Base-by-base conservation (phyloP, 2,888 invertebrate genomes). In the Galerucella nymphaeae region DNA sequence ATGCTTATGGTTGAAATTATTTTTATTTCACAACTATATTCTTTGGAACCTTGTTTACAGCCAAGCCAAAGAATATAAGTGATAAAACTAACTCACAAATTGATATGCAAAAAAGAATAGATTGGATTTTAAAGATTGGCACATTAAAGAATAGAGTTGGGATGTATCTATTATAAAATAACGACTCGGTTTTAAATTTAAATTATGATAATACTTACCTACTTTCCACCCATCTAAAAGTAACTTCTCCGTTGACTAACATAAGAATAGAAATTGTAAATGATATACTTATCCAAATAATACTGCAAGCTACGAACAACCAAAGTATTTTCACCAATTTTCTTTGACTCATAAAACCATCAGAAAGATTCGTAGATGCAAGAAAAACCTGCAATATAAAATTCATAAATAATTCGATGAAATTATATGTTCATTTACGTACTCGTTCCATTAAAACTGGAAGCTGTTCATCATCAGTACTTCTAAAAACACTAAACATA, bases 371-470 rank as follows among this genome's bases (percentile, higher is more conserved):
- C 0, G 93, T 91, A 0, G 94, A 93, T 73, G 93, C 87, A 48
- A 95, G 87, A 83, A 95, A 95, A 0, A 93, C 91, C 91, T 92
- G 79, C 81, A 85, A 81, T 72, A 30, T n/a, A n/a, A n/a, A n/a
- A 30, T 71, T 75, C n/a, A 61, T 55, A 11, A 50, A 55, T n/a
- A n/a, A 63, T 58, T 20, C 2, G 14, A 42, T 45, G 18, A 23
- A 64, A 13, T 42, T 42, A 64, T 3, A 2, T 18, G 8, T 66
- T 45, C 5, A 48, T n/a, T 30, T 20, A 53, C 88, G 87, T 82
- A 93, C 94, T 80, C 94, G 89, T 85, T 95, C 95, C 90, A 95
- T 94, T 65, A 95, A 88, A 87, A 93, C 93, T 80, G 94, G 94
- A 66, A 95, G 85, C 81, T 95, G 94, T 83, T 95, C 95, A 83